Evolutionary conservation across 2,888 invertebrate genomes (phyloP).

Genomic region (Trissoscelio sp.): DNA sequence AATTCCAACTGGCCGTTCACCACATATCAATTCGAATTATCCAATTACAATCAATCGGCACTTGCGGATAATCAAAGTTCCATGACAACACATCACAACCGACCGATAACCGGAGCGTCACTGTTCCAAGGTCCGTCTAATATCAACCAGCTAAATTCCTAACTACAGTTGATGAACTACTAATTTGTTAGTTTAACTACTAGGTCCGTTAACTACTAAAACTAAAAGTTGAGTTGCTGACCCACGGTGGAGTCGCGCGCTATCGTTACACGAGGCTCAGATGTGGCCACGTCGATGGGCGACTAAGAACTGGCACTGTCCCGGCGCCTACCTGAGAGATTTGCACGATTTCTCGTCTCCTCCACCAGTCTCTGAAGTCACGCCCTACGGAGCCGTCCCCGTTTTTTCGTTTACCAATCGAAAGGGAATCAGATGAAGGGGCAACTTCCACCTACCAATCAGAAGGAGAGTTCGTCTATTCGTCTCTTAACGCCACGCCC

Average conservation of each 20-base stretch:
- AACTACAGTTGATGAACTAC: too few relatives aligned
- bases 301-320: conserved; percentile 82
- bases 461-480: conserved; percentile 5
- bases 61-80: conserved; percentile 37
- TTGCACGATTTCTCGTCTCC: conserved; percentile 52
- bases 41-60: too few relatives aligned
- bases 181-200: too few relatives aligned
- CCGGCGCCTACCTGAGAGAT: conserved; percentile 81
- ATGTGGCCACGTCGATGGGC: conserved; percentile 82
- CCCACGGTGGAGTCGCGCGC: conserved; percentile 44
- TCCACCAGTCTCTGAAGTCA: conserved; percentile 58
- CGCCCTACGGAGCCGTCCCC: conserved; percentile 57
- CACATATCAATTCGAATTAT: too few relatives aligned
- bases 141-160: too few relatives aligned
- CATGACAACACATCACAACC: conserved; percentile 42
- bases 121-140: too few relatives aligned
- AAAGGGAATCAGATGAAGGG: too few relatives aligned
- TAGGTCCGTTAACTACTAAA: background rate
- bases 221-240: conserved; percentile 24
- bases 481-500: conserved; percentile 15
- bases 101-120: conserved; percentile 16
- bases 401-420: conserved; percentile 68
- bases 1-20: conserved; percentile 55
- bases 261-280: conserved; percentile 76
- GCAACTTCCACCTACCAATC: conserved; percentile 75